Evolutionary conservation across 2,888 invertebrate species (phyloP).

Genomic region (Epistrophe grossulariae): DNA sequence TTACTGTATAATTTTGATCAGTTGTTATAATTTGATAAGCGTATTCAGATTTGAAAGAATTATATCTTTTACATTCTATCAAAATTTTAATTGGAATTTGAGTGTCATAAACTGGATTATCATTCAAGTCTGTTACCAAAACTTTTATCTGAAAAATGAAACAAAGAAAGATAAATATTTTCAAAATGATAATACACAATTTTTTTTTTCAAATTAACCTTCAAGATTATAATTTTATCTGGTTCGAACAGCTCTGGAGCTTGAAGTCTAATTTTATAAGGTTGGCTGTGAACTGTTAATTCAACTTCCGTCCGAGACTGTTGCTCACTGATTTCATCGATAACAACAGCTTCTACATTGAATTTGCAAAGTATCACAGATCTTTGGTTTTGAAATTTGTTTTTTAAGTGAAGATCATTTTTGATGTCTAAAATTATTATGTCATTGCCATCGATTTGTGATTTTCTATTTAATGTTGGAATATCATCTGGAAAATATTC

Average conservation of each 20-base stretch:
- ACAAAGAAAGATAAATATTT: background rate
- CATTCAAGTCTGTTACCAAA: conserved; percentile 87
- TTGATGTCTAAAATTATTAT: conserved; percentile 89
- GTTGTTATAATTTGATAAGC: background rate
- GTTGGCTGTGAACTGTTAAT: conserved; percentile 88
- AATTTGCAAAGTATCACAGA: background rate
- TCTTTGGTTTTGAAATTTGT: no score
- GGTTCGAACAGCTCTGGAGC: conserved; percentile 95
- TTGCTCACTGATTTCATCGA: conserved; percentile 92
- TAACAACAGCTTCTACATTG: conserved; percentile 92
- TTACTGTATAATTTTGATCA: background rate
- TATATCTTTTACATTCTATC: background rate
- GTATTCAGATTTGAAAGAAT: background rate
- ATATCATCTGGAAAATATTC: conserved; percentile 81
- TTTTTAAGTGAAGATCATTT: conserved; percentile 87
- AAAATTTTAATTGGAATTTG: conserved; percentile 84
- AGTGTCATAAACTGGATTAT: conserved; percentile 86
- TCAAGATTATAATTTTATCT: conserved; percentile 87
- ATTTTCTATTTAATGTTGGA: conserved; percentile 2
- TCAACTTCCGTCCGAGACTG: conserved; percentile 79
- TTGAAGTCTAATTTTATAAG: conserved; percentile 84
- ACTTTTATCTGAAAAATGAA: conserved; percentile 29
- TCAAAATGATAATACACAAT: background rate
- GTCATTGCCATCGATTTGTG: conserved; percentile 84
- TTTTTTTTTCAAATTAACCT: conserved; percentile 35